Base-by-base conservation (phyloP, 2,888 invertebrate genomes). In the Allygus modestus region DNA sequence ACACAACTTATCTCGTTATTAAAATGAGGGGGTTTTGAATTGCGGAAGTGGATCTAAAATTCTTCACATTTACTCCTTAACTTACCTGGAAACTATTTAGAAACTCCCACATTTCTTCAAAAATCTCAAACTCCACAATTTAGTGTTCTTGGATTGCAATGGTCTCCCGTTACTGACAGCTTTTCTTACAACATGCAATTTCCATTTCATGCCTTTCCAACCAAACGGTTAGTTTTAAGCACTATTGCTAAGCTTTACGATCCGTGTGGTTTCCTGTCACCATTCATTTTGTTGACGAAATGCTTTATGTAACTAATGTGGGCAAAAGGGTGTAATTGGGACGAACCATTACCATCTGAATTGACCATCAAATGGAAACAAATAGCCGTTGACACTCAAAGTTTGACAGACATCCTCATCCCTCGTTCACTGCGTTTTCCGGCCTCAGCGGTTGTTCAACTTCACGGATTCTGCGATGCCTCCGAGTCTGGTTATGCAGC, bases 401-500 rank as follows among this genome's bases (percentile, higher is more conserved):
- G 46, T 1, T 12, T 83, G 0, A 23, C 51, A 51, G 7, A 54
- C 2, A 37, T 83, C 17, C 20, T 26, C 0, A 83, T 83, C 11
- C 75, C 54, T 54, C 75, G 54, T 0, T 31, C 83, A 15, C 12
- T 73, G 20, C n/a, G 12, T 17, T 31, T 43, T 1, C 4, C 37
- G 4, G 1, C 43, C 1, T 26, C 5, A 2, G 7, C 20, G 1
- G 9, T 4, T 7, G 20, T 51, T 31, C 26, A 46, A 33, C 28
- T 82, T 15, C 43, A 79, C 26, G 81, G 73, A n/a, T 84, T 82
- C 43, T 81, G 12, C 9, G 84, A 84, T 33, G 84, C 84, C 4
- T 84, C 82, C 0, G 69, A 71, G 46, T 37, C 33, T 26, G 84
- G 84, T 15, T 84, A 51, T 46, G 77, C 58, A 5, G 81, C 81